Evolutionary conservation across 1,140 invertebrate species (phyloP).

Genomic region (Ceratosolen fusciceps): DNA sequence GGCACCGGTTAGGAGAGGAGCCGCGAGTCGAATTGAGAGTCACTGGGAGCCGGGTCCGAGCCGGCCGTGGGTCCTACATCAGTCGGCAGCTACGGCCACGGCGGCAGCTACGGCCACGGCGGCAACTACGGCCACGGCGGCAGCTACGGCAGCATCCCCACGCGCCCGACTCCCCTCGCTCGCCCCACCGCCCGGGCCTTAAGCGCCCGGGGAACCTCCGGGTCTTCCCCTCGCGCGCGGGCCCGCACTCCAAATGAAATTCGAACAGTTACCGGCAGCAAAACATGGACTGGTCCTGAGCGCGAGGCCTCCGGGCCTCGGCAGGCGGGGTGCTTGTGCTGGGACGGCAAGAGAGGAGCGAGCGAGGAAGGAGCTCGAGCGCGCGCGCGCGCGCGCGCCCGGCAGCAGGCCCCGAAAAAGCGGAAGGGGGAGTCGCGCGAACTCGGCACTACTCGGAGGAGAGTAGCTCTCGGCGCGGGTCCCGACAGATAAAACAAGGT

Average conservation of each 20-base stretch:
- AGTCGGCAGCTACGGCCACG: too few species aligned
- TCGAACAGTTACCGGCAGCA: conserved; percentile 69
- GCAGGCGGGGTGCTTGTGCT: too few species aligned
- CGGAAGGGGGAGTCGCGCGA: conserved; percentile 48
- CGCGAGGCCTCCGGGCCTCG: too few species aligned
- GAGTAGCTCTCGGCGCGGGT: conserved; percentile 9
- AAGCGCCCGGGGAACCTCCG: too few species aligned
- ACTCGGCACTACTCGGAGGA: conserved; percentile 24
- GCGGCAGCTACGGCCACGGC: too few species aligned
- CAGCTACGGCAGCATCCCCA: conserved; percentile 30
- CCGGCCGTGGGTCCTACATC: conserved; percentile 20
- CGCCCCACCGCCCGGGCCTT: neutral
- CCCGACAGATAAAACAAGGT: conserved; percentile 39
- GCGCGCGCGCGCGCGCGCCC: conserved; percentile 35
- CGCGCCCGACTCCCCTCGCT: neutral
- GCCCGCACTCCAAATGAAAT: conserved; percentile 62
- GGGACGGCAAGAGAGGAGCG: neutral
- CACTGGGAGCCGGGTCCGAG: conserved; percentile 20
- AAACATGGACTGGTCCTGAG: conserved; percentile 61
- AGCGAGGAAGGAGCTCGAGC: conserved; percentile 27
- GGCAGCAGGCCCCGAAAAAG: conserved; percentile 38
- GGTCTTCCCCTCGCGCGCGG: neutral
- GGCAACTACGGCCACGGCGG: too few species aligned
- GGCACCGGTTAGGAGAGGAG: conserved; percentile 53
- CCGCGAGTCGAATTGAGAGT: conserved; percentile 46